phyloP scores from a whole-genome alignment of 2,888 invertebrate genomes.

The Orthonevra nobilis region DNA sequence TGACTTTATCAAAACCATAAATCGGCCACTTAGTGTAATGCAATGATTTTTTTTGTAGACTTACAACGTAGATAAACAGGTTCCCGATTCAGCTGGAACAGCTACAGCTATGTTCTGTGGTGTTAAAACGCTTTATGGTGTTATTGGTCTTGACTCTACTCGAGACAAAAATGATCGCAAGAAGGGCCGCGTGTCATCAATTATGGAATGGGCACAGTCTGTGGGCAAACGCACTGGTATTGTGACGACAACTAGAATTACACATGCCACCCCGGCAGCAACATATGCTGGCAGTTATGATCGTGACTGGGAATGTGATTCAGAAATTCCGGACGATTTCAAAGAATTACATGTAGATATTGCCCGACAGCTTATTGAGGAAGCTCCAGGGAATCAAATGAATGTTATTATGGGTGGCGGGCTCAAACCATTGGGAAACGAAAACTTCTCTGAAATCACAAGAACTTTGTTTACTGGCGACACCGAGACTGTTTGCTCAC shows the following conservation, averaged over 20 bases:
- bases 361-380: constrained; percentile 84
- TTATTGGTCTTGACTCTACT: constrained; percentile 81
- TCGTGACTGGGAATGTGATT: constrained; percentile 84
- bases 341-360: constrained; percentile 80
- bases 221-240: constrained; percentile 83
- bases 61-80: constrained; percentile 86
- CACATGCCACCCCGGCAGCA: constrained; percentile 85
- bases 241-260: constrained; percentile 85
- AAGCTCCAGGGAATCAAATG: constrained; percentile 83
- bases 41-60: constrained; percentile 80
- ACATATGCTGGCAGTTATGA: constrained; percentile 82
- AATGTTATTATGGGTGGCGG: constrained; percentile 86
- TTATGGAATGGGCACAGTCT: constrained; percentile 83
- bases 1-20: constrained; percentile 73
- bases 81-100: constrained; percentile 86
- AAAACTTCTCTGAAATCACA: constrained; percentile 71
- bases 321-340: constrained; percentile 75
- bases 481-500: constrained; percentile 78
- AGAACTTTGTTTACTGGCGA: constrained; percentile 75
- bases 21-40: too few relatives aligned
- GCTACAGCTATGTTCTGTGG: constrained; percentile 85
- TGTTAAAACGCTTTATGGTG: constrained; percentile 83
- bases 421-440: constrained; percentile 80
- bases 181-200: constrained; percentile 80
- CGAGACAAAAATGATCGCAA: constrained; percentile 74